A percentile compares a stretch with the other conserved stretches of the same genome.
These are phyloP conservation scores for Ailuropoda melanoleuca DNA, from an alignment of 2,113 vertebrate species.

Conservation along the genomic window DNA sequence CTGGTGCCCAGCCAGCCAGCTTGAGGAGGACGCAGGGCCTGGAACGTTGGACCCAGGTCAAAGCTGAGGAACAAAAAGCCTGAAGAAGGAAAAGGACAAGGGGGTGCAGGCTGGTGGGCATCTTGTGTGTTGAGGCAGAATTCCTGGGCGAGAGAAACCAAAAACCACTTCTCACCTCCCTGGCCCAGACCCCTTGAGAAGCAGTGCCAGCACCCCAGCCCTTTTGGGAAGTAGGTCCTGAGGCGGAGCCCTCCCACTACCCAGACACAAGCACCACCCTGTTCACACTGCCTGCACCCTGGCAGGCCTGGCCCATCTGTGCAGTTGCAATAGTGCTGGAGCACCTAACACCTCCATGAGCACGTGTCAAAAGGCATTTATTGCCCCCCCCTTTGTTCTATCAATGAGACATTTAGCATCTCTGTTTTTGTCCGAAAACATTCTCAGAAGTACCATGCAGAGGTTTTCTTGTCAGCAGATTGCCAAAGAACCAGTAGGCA, in stretches of 20 bases:
- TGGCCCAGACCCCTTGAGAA: background rate
- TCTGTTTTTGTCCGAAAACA: constrained; percentile 7
- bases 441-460: background rate
- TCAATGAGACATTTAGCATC: constrained; percentile 28
- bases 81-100: background rate
- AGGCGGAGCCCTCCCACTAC: background rate
- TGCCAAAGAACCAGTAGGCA: background rate
- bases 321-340: constrained; percentile 4
- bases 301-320: background rate
- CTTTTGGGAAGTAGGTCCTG: background rate
- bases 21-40: background rate
- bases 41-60: background rate
- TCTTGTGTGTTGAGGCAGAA: background rate
- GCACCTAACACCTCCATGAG: background rate
- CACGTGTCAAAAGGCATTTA: background rate
- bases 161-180: background rate
- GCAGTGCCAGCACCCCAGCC: background rate
- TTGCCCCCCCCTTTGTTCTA: background rate
- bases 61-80: background rate
- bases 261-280: background rate
- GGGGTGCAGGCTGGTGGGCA: background rate
- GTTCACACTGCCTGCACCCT: background rate
- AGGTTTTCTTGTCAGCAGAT: constrained; percentile 21
- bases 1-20: background rate
- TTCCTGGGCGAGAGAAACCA: background rate